Evolutionary conservation across 2,888 invertebrate species (phyloP), one percentile per base, ranked within the genome.

Genomic region (Amblyjoppa proteus): DNA sequence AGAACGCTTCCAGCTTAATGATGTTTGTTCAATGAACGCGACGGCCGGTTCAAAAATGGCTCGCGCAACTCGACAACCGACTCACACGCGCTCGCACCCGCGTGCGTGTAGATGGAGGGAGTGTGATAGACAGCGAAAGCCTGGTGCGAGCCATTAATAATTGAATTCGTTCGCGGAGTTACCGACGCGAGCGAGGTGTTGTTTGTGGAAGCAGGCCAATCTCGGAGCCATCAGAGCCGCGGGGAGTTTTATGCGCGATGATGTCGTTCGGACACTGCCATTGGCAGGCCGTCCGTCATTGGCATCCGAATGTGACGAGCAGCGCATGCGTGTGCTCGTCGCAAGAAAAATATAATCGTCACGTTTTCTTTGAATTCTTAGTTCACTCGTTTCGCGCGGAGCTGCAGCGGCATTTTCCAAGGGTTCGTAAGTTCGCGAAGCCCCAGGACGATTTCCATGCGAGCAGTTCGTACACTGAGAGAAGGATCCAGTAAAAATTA

Each of bases 1-100:
- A 84, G 81, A 78, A 77, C 85, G 85, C 81, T 86, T 82, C 87
- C 80, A 80, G 88, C 88, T 81, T 89, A 89, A 89, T 89, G 88
- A 89, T 88, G 88, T 89, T 89, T 89, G 88, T 88, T 88, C 87
- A 89, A 88, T 89, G 89, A 87, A 87, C 87, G 83, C 86, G 81
- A 77, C 79, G 80, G 82, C 74, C 71, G 69, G 73, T 73, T 76
- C 83, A 82, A 84, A 86, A 81, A 84, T 81, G 75, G 80, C 80
- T 81, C 74, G 79, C 38, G 82, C 76, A 13, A 31, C 28, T 58
- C 61, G 11, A 16, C 53, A 64, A 71, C 38, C 25, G 13, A 13
- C 11, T 38, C 74, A 13, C 53, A 75, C 66, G 66, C 74, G 49
- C 61, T 56, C 49, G 20, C n/a, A 38, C 64, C 20, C 61, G 41